phyloP scores from a whole-genome alignment of 1,140 invertebrate species.

The Ericerus pela region DNA sequence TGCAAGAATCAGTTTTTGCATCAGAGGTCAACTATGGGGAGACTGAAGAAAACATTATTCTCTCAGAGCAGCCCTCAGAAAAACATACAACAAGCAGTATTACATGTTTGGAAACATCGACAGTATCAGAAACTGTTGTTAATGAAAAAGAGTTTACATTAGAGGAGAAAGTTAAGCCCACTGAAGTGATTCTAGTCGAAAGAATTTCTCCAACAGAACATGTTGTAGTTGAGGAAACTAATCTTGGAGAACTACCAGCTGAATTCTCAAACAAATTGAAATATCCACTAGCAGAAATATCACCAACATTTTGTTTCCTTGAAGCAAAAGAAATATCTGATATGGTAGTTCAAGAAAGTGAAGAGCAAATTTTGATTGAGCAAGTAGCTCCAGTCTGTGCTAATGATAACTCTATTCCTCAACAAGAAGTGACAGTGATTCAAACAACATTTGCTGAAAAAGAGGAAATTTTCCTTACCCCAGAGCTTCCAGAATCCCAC shows the following conservation, averaged over 20 bases:
- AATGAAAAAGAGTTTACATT: conserved; percentile 44
- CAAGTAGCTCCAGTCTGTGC: conserved; percentile 23
- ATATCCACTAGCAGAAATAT: conserved; percentile 37
- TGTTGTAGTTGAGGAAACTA: conserved; percentile 37
- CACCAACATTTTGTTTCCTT: conserved; percentile 32
- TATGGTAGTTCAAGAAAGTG: conserved; percentile 37
- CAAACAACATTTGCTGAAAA: conserved; percentile 39
- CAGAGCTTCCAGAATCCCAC: conserved; percentile 38
- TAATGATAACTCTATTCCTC: conserved; percentile 25
- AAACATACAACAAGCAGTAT: conserved; percentile 37
- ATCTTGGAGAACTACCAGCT: conserved; percentile 36
- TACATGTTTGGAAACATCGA: conserved; percentile 36
- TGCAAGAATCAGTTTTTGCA: conserved; percentile 38
- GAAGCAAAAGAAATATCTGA: conserved; percentile 43
- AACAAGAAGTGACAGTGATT: conserved; percentile 35
- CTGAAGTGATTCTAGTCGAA: conserved; percentile 34
- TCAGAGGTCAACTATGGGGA: conserved; percentile 40
- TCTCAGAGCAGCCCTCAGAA: conserved; percentile 29
- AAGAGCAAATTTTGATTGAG: conserved; percentile 31
- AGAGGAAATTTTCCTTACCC: conserved; percentile 36
- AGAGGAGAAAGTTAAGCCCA: conserved; percentile 31
- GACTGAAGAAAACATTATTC: conserved; percentile 38
- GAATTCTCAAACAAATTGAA: conserved; percentile 38
- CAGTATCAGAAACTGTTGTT: conserved; percentile 32
- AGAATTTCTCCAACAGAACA: conserved; percentile 38